Conservation (phyloP, 2,888 invertebrate genomes). For the Drosophila mulleri region DNA sequence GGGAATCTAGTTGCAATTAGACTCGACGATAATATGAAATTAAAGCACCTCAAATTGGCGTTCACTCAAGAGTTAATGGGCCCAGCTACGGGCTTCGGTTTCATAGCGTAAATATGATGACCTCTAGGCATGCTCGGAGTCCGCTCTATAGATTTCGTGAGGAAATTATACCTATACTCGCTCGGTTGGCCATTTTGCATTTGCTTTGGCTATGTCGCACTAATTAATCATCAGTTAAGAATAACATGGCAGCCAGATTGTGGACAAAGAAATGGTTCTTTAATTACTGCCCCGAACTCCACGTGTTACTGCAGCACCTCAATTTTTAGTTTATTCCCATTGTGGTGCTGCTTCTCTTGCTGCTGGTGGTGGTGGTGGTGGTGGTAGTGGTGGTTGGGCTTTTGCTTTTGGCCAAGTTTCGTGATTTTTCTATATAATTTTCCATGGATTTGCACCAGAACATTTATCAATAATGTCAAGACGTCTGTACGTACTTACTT, state of each 20-base stretch:
- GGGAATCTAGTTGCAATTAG: constrained; percentile 62
- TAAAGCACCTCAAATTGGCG: constrained; percentile 68
- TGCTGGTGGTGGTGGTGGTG: background rate
- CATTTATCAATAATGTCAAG: constrained; percentile 75
- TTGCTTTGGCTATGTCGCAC: constrained; percentile 46
- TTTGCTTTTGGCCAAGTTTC: constrained; percentile 39
- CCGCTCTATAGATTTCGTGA: constrained; percentile 57
- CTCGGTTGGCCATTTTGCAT: constrained; percentile 33
- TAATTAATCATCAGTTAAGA: constrained; percentile 78
- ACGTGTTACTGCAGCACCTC: constrained; percentile 23
- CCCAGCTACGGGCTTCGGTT: constrained; percentile 33
- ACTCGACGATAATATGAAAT: constrained; percentile 63
- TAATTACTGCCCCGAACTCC: constrained; percentile 47
- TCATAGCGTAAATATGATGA: constrained; percentile 55
- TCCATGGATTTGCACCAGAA: constrained; percentile 43
- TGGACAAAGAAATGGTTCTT: constrained; percentile 57
- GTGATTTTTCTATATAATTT: constrained; percentile 72
- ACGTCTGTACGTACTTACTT: constrained; percentile 39
- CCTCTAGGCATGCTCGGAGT: constrained; percentile 63
- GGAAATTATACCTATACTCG: constrained; percentile 58
- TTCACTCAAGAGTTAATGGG: constrained; percentile 53
- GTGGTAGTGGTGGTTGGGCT: background rate
- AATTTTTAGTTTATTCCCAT: constrained; percentile 4
- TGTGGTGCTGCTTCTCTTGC: background rate
- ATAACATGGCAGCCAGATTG: constrained; percentile 60